These are phyloP conservation scores for Steatornis caripensis DNA, from an alignment of 2,113 vertebrate species.

Conservation along the genomic window DNA sequence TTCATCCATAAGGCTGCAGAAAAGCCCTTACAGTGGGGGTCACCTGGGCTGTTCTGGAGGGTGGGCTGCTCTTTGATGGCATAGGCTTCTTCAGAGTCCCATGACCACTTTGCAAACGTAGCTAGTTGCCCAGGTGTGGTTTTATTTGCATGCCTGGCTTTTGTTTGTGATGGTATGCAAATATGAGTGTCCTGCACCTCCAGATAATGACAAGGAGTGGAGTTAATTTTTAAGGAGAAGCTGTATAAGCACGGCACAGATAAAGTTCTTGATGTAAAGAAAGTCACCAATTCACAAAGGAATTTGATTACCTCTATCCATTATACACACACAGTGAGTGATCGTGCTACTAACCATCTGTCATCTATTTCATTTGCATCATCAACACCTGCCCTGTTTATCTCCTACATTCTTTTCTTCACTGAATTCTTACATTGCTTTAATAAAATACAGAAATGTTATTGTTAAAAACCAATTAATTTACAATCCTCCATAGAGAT, in stretches of 20 bases:
- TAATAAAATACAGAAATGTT: constrained; percentile 93
- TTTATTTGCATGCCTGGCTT: not conserved
- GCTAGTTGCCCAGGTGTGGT: not conserved
- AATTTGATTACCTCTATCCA: constrained; percentile 99
- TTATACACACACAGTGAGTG: constrained; percentile 96
- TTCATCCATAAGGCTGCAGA: not conserved
- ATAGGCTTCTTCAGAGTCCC: not conserved
- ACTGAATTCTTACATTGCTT: constrained; percentile 81
- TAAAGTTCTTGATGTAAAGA: constrained; percentile 91
- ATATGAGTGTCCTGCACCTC: constrained; percentile 15
- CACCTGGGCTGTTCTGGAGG: not conserved
- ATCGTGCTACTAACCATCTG: constrained; percentile 97
- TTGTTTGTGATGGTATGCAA: constrained; percentile 28
- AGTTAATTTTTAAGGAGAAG: constrained; percentile 57
- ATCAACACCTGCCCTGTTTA: constrained; percentile 99
- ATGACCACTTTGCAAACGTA: not conserved
- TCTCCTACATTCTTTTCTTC: constrained; percentile 90
- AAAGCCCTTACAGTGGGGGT: not conserved
- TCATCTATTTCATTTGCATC: constrained; percentile 99
- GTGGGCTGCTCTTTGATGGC: not conserved
- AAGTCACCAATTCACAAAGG: constrained; percentile 97
- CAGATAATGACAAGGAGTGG: constrained; percentile 32
- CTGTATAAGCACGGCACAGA: constrained; percentile 39
- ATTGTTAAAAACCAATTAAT: constrained; percentile 94
- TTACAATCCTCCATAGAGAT: constrained; percentile 86